phyloP scores from a whole-genome alignment of 2,888 invertebrate genomes.

The Encarsia formosa region DNA sequence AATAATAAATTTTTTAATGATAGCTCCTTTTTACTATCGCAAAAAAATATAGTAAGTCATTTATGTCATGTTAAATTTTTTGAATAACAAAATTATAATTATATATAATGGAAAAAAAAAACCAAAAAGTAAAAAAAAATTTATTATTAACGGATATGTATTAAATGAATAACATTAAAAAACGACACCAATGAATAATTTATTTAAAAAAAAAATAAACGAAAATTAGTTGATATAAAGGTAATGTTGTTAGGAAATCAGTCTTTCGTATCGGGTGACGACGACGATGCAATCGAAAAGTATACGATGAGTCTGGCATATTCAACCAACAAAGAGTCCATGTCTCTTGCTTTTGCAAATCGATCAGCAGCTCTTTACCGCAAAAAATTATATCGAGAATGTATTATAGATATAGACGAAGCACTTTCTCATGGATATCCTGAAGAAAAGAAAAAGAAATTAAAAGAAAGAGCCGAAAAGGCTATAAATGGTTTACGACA shows the following conservation, averaged over 20 bases:
- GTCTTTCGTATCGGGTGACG: conserved; percentile 45
- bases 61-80: too few relatives aligned
- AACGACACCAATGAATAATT: background rate
- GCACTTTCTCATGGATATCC: conserved; percentile 44
- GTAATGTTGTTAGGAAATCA: conserved; percentile 39
- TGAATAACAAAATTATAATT: too few relatives aligned
- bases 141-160: too few relatives aligned
- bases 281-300: conserved; percentile 44
- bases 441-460: conserved; percentile 42
- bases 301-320: conserved; percentile 47
- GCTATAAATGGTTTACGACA: conserved; percentile 34
- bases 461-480: conserved; percentile 42
- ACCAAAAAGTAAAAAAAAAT: too few relatives aligned
- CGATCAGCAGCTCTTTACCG: conserved; percentile 48
- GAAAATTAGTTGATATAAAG: background rate
- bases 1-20: too few relatives aligned
- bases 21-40: too few relatives aligned
- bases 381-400: conserved; percentile 43
- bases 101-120: too few relatives aligned
- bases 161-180: background rate
- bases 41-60: too few relatives aligned
- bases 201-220: background rate
- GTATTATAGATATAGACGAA: conserved; percentile 44
- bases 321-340: conserved; percentile 39
- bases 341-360: conserved; percentile 47